Conservation (phyloP, 2,113 vertebrate species). For the Eclectus roratus region DNA sequence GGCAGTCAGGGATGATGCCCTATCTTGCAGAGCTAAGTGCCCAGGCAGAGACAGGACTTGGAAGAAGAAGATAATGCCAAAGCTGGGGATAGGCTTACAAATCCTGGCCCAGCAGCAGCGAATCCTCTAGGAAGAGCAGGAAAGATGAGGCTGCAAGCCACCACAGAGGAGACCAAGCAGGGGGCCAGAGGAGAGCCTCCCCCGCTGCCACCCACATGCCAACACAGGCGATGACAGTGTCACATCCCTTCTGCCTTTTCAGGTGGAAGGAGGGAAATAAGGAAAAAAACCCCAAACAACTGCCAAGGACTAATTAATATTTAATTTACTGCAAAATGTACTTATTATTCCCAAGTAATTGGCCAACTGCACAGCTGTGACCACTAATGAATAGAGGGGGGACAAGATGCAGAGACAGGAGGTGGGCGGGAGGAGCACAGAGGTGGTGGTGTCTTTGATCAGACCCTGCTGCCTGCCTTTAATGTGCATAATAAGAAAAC, state of each 20-base stretch:
- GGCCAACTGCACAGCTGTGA: slow-evolving; percentile 72
- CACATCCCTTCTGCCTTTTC: background rate
- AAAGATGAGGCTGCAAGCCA: background rate
- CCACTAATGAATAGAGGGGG: slow-evolving; percentile 71
- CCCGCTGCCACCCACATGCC: background rate
- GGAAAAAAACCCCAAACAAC: background rate
- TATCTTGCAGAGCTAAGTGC: background rate
- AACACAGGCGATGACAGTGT: background rate
- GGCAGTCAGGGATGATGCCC: background rate
- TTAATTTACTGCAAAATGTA: slow-evolving; percentile 80
- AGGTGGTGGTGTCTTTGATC: slow-evolving; percentile 56
- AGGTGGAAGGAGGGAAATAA: background rate
- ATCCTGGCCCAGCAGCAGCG: background rate
- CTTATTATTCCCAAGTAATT: slow-evolving; percentile 77
- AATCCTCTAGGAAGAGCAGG: background rate
- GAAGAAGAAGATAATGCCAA: background rate
- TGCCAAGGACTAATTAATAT: slow-evolving; percentile 77
- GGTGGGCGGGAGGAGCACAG: background rate
- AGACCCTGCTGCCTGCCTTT: slow-evolving; percentile 31
- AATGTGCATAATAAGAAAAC: slow-evolving; percentile 68
- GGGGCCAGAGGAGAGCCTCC: background rate
- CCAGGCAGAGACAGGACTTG: accelerated
- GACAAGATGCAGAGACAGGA: slow-evolving; percentile 22
- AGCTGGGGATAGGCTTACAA: background rate
- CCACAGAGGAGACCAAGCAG: background rate